Evolutionary conservation across 2,113 vertebrate genomes (phyloP), one percentile per base, ranked within the genome.

Genomic region (Osmerus mordax): DNA sequence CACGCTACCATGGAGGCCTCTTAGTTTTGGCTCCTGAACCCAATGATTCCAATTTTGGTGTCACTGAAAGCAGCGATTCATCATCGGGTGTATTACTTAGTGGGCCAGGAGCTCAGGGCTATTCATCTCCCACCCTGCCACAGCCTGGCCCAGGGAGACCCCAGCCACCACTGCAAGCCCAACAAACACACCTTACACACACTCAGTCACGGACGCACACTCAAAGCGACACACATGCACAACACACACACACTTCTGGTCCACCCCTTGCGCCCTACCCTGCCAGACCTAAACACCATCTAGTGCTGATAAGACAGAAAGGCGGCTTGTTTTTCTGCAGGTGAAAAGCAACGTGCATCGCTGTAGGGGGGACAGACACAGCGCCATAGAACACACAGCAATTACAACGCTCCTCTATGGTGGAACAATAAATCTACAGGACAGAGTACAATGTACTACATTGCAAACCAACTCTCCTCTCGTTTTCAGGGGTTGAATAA

Each of bases 21-120:
- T 65, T 72, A 65, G 76, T 47, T 74, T 87, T 83, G 83, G 78
- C 86, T 81, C 81, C 89, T 60, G 79, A 84, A 87, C 79, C 84
- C 82, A 87, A 74, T 83, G 78, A 85, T 87, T 88, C 82, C 85
- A 87, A 89, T 89, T 91, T 88, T 88, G 78, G 82, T 83, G 79
- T 72, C 89, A 83, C 72, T 80, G 88, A 89, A 88, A 87, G 81
- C 84, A 85, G 86, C 67, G 70, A 91, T 88, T 89, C 84, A 87
- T 88, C 89, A 92, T 82, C 72, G 75, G 70, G 83, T 78, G 83
- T 89, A 83, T 84, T 78, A 77, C 87, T 93, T 92, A 92, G 88
- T 89, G 89, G 86, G 87, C 83, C 70, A 36, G 87, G 76, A 81
- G 83, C 89, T 87, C 82, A 78, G 87, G 90, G 89, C 83, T 78